Evolutionary conservation across 1,140 invertebrate genomes (phyloP).

Genomic region (Ceratina japonica): DNA sequence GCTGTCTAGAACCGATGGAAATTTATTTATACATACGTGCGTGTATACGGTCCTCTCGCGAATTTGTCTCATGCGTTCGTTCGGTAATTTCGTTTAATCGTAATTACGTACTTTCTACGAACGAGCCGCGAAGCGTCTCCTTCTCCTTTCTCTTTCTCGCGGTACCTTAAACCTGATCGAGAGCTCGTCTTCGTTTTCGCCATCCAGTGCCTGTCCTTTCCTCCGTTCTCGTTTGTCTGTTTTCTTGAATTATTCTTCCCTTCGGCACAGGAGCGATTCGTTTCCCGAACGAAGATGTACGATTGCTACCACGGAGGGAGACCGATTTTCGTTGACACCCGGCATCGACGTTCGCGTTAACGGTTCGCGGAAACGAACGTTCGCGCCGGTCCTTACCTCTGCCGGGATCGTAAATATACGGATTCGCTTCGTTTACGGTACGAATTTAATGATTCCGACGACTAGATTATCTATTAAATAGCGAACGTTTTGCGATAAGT

Average conservation of each 20-base stretch:
- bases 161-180: too few relatives aligned
- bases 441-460: background rate
- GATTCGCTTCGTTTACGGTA: background rate
- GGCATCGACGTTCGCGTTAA: background rate
- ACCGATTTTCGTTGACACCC: too few relatives aligned
- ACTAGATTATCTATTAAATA: background rate
- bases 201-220: too few relatives aligned
- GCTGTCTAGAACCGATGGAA: constrained; percentile 24
- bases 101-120: constrained; percentile 16
- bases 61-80: background rate
- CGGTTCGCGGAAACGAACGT: background rate
- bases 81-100: background rate
- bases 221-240: too few relatives aligned
- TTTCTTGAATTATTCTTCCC: too few relatives aligned
- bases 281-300: too few relatives aligned
- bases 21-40: background rate
- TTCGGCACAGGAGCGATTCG: too few relatives aligned
- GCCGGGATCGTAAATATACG: too few relatives aligned
- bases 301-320: too few relatives aligned
- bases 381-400: background rate
- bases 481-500: background rate
- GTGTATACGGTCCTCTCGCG: background rate
- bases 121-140: background rate
- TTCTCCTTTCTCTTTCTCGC: background rate
- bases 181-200: too few relatives aligned